phyloP scores from a whole-genome alignment of 2,797 vertebrate genomes.

The Eurystomus glaucurus region DNA sequence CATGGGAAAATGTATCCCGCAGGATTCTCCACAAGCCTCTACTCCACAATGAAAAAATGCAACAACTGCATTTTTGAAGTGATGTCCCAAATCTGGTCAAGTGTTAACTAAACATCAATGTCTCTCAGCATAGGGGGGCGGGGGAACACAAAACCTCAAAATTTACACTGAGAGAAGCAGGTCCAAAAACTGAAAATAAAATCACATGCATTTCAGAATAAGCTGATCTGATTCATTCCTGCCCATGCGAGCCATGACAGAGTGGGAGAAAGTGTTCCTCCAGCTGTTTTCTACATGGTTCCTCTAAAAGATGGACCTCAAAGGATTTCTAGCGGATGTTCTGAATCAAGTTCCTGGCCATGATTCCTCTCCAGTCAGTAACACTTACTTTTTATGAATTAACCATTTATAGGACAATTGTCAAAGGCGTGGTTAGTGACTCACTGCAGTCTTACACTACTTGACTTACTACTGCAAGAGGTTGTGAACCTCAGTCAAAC shows the following conservation, averaged over 20 bases:
- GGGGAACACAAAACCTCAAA: not conserved
- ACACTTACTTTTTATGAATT: not conserved
- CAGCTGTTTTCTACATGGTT: constrained; percentile 29
- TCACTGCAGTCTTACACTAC: not conserved
- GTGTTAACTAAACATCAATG: not conserved
- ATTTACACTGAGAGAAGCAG: constrained; percentile 1
- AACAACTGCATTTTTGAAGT: not conserved
- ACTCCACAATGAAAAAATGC: no score
- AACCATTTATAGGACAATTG: constrained; percentile 14
- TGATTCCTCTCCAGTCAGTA: constrained; percentile 4
- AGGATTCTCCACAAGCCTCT: not conserved
- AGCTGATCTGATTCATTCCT: constrained; percentile 10
- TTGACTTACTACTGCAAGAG: not conserved
- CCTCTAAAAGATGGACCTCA: not conserved
- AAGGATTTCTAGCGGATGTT: constrained; percentile 4
- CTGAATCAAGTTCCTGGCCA: not conserved
- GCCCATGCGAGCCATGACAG: not conserved
- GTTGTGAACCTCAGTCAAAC: not conserved
- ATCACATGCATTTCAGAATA: not conserved
- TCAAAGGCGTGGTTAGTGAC: not conserved
- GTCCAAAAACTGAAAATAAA: constrained; percentile 2
- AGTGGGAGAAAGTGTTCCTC: not conserved
- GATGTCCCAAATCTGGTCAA: not conserved
- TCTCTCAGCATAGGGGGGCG: not conserved
- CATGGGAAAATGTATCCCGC: not conserved